Percentiles rank a stretch among this genome's conserved stretches.
Evolutionary conservation across 1,140 invertebrate genomes (phyloP).

Genomic region (Meloidogyne hapla): DNA sequence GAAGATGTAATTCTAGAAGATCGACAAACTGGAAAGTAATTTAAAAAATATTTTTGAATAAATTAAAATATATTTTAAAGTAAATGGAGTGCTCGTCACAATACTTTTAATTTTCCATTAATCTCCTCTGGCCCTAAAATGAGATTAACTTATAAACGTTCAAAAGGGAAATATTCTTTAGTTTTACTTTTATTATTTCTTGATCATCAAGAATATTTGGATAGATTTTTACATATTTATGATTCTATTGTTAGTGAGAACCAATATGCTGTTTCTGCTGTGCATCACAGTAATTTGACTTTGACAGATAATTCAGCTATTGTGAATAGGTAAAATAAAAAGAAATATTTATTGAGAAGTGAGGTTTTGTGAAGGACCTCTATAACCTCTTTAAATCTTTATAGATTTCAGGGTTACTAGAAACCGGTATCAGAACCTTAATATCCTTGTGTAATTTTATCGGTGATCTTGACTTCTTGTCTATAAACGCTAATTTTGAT

Average conservation of each 20-base stretch:
- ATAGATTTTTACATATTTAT: constrained; percentile 49
- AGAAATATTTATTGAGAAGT: neutral
- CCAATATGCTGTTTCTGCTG: constrained; percentile 62
- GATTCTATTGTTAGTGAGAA: constrained; percentile 53
- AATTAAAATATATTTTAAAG: constrained; percentile 3
- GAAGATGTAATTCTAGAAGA: constrained; percentile 60
- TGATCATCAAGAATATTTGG: constrained; percentile 62
- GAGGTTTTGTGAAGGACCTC: neutral
- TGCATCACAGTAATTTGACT: constrained; percentile 61
- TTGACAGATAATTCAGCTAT: constrained; percentile 52
- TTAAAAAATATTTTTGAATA: constrained; percentile 1
- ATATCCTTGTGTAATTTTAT: too few relatives aligned
- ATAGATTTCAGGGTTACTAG: too few relatives aligned
- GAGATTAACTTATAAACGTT: constrained; percentile 79
- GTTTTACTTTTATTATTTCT: constrained; percentile 58
- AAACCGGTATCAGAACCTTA: too few relatives aligned
- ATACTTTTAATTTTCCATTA: constrained; percentile 81
- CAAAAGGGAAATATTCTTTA: constrained; percentile 65
- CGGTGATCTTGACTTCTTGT: too few relatives aligned
- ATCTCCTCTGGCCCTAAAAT: constrained; percentile 80
- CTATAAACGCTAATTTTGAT: too few relatives aligned
- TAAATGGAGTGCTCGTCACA: constrained; percentile 72
- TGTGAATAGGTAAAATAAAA: constrained; percentile 43
- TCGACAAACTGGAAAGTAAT: constrained; percentile 34
- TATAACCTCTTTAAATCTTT: too few relatives aligned